These are phyloP conservation scores for Dicerorhinus sumatrensis DNA, from an alignment of 2,113 vertebrate species.

Conservation along the genomic window DNA sequence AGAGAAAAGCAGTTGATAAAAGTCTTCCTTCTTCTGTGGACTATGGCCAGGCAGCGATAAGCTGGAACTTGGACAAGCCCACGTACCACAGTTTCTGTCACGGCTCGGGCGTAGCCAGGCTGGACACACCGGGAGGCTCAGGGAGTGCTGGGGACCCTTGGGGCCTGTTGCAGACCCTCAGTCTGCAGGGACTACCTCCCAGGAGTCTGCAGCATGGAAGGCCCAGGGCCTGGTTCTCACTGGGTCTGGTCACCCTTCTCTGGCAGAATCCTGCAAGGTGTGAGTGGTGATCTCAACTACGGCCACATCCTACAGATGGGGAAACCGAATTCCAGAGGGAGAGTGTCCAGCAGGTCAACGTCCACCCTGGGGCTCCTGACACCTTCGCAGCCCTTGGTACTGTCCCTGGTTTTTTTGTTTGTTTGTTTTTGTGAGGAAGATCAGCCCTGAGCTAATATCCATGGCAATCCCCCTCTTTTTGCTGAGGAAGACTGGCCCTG, in stretches of 20 bases:
- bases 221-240: neutral
- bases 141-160: neutral
- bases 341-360: fast-evolving
- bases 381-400: neutral
- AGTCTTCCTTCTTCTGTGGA: neutral
- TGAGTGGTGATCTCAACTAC: neutral
- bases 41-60: neutral
- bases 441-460: too few species aligned
- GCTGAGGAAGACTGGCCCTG: too few species aligned
- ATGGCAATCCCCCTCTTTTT: too few species aligned
- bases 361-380: neutral
- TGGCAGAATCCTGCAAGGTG: neutral
- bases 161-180: neutral
- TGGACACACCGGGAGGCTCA: neutral
- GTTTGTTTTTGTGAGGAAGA: too few species aligned
- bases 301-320: neutral
- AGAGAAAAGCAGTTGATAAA: neutral
- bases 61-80: neutral
- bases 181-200: neutral
- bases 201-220: neutral
- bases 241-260: neutral
- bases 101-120: neutral
- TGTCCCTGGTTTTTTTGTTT: neutral
- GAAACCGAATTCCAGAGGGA: neutral
- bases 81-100: neutral